These are phyloP conservation scores for Hybognathus amarus DNA, from an alignment of 2,797 vertebrate species.

Conservation along the genomic window DNA sequence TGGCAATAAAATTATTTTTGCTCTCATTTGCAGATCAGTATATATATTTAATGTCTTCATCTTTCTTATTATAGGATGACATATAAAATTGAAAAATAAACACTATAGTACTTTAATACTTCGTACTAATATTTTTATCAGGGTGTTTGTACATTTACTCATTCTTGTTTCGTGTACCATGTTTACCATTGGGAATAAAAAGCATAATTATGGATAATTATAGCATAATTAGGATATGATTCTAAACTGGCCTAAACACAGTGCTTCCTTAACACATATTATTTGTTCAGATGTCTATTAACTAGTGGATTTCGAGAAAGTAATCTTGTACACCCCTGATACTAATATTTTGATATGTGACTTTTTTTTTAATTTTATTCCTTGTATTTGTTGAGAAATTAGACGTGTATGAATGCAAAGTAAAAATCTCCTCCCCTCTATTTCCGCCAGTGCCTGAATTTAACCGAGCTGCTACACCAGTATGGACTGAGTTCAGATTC, in stretches of 20 bases:
- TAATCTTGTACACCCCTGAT: neutral
- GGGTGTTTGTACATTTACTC: neutral
- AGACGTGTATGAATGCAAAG: neutral
- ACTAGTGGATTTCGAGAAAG: neutral
- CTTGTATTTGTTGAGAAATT: neutral
- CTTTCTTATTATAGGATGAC: neutral
- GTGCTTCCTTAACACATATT: neutral
- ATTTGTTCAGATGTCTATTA: neutral
- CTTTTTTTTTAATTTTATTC: too few species aligned
- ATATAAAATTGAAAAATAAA: neutral
- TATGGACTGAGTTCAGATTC: conserved; percentile 85
- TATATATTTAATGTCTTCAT: neutral
- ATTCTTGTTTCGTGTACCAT: neutral
- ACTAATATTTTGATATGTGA: neutral
- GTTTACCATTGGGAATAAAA: neutral
- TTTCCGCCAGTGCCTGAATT: conserved; percentile 88
- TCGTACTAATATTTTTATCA: neutral
- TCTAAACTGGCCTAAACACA: neutral
- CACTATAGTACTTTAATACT: too few species aligned
- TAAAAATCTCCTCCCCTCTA: neutral
- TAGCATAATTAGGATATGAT: neutral
- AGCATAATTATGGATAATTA: neutral
- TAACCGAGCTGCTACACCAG: conserved; percentile 88
- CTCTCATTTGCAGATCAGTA: neutral
- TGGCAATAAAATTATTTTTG: neutral